These are phyloP conservation scores for Steinernema feltiae DNA, from an alignment of 1,140 invertebrate genomes.

Conservation along the genomic window DNA sequence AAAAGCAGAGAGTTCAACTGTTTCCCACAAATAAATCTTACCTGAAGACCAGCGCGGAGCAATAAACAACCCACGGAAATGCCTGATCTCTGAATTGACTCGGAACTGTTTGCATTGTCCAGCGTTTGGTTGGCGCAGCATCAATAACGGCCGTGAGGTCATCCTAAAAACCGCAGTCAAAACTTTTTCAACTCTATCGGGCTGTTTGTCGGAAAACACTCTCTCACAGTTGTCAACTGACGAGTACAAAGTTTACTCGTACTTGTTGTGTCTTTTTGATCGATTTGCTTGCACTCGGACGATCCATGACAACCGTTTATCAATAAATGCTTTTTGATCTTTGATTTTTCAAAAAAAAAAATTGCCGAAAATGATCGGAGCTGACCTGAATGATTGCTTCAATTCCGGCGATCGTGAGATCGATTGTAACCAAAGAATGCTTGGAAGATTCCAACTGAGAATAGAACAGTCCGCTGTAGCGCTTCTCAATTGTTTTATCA, in stretches of 20 bases:
- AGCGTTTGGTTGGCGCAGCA: background rate
- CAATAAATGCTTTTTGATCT: conserved; percentile 17
- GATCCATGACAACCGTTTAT: background rate
- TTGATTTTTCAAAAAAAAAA: conserved; percentile 8
- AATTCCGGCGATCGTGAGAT: background rate
- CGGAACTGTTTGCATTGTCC: background rate
- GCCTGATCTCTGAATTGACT: background rate
- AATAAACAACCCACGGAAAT: conserved; percentile 1
- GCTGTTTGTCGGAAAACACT: background rate
- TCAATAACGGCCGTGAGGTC: background rate
- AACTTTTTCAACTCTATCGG: too few relatives aligned
- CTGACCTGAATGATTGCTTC: conserved; percentile 21
- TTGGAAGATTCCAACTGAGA: background rate
- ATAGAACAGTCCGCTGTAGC: background rate
- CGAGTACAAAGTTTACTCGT: background rate
- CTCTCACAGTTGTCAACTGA: background rate
- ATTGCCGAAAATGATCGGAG: too few relatives aligned
- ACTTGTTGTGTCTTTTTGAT: background rate
- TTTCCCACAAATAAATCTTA: background rate
- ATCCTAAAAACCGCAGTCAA: too few relatives aligned
- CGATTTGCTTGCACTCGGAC: background rate
- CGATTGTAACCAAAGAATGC: background rate
- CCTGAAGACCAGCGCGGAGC: background rate
- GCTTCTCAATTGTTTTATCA: conserved; percentile 9
- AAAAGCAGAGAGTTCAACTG: background rate